Percentiles rank a stretch among this genome's conserved stretches.
Conservation (phyloP, 1,140 invertebrate genomes). For the Gryllus bimaculatus region DNA sequence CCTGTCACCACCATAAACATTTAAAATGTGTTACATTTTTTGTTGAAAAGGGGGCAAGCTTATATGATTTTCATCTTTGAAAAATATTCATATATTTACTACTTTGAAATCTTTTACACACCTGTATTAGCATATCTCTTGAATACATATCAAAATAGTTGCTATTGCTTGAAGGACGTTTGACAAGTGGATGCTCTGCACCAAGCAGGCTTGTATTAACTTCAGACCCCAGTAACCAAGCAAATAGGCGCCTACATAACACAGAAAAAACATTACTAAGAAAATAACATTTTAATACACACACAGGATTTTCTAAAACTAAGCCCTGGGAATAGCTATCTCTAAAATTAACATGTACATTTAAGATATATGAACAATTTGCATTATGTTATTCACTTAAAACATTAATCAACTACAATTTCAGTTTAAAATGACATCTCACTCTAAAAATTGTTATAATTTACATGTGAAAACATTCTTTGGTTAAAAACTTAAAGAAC, state of each 20-base stretch:
- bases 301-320: not conserved
- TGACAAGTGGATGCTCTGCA: slow-evolving; percentile 36
- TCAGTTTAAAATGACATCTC: too few relatives aligned
- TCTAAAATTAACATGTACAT: not conserved
- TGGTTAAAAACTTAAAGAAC: too few relatives aligned
- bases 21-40: too few relatives aligned
- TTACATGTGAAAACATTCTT: too few relatives aligned
- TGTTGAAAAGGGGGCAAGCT: not conserved
- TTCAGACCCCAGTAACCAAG: slow-evolving; percentile 72
- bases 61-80: not conserved
- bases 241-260: slow-evolving; percentile 56
- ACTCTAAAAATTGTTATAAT: too few relatives aligned
- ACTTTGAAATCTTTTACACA: slow-evolving; percentile 16
- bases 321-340: not conserved
- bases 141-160: slow-evolving; percentile 69
- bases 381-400: too few relatives aligned
- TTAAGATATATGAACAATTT: not conserved
- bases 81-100: not conserved
- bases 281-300: not conserved
- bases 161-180: slow-evolving; percentile 31
- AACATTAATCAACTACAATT: too few relatives aligned
- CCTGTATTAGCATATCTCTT: slow-evolving; percentile 52
- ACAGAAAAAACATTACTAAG: not conserved
- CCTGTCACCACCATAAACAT: slow-evolving; percentile 27
- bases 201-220: slow-evolving; percentile 48